These are phyloP conservation scores for Okamejei kenojei DNA, from an alignment of 2,797 vertebrate species.

Conservation along the genomic window DNA sequence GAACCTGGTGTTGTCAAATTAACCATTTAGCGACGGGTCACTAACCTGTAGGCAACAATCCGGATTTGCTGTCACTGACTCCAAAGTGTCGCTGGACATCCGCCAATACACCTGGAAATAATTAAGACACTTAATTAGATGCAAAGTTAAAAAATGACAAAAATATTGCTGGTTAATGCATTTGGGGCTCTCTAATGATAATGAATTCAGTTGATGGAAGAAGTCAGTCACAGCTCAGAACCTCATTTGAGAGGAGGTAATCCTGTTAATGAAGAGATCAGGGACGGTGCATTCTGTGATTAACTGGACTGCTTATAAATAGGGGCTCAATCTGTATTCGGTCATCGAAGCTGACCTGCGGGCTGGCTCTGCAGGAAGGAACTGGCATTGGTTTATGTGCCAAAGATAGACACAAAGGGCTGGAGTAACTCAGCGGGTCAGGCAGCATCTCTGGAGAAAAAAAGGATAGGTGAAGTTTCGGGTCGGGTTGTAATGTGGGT, in stretches of 20 bases:
- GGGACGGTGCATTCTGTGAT: not conserved
- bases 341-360: not conserved
- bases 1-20: not conserved
- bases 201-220: not conserved
- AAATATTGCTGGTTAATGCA: slow-evolving; percentile 21
- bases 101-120: slow-evolving; percentile 71
- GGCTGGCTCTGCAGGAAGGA: not conserved
- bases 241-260: not conserved
- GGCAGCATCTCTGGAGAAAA: no score
- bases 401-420: no score
- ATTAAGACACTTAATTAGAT: slow-evolving; percentile 29
- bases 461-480: no score
- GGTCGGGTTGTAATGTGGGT: not conserved
- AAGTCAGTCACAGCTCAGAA: not conserved
- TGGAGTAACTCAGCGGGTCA: no score
- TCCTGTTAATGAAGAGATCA: not conserved
- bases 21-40: not conserved
- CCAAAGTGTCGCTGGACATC: slow-evolving; percentile 88
- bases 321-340: not conserved
- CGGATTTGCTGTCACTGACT: slow-evolving; percentile 76
- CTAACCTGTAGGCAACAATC: slow-evolving; percentile 91
- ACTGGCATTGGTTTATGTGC: not conserved
- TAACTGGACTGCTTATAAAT: not conserved
- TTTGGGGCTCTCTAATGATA: not conserved
- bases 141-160: slow-evolving; percentile 36